Evolutionary conservation across 1,140 invertebrate genomes (phyloP), one percentile per base, ranked within the genome.

Genomic region (Chrysoperla carnea): DNA sequence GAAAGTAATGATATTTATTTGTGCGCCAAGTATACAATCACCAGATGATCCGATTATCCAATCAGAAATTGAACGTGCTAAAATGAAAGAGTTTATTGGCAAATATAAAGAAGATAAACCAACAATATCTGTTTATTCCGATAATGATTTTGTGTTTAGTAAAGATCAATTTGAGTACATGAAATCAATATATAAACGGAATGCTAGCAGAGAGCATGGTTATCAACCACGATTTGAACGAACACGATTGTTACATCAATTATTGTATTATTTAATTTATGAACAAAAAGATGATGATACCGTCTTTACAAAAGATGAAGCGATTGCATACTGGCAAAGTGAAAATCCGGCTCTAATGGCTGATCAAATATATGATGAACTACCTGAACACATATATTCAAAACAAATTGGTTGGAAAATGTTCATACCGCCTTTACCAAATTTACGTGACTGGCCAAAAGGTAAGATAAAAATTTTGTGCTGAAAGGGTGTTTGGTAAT

Each of bases 371-470:
- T 23, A 5, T 23, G 17, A 23, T 23, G 17, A 23, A 23, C 5
- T 23, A 23, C 17, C 17, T 23, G 17, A 23, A 23, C 2, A 23
- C 2, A 23, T 23, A 23, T 23, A 23, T 23, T 23, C 17, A 5
- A 23, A 23, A 23, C 17, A 23, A 23, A 23, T 23, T 23, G 17
- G 17, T 23, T 85, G 80, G 81, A 78, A 75, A 58, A 83, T 77
- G 58, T 87, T 86, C 52, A 59, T 88, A 8, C 73, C 78, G 2
- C 74, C 80, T 1, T 51, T 87, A 33, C 77, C 74, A 1, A 52
- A 58, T 36, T 75, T 84, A 52, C 54, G 51, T 33, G 69, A 68
- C 33, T 81, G 72, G 60, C 61, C 66, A 1, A 31, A 56, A n/a
- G 17, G 17, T 23, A 23, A 23, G 17, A 23, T 23, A 3, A 23